These are phyloP conservation scores for Microtus oregoni DNA, from an alignment of 2,113 vertebrate species.

Conservation along the genomic window DNA sequence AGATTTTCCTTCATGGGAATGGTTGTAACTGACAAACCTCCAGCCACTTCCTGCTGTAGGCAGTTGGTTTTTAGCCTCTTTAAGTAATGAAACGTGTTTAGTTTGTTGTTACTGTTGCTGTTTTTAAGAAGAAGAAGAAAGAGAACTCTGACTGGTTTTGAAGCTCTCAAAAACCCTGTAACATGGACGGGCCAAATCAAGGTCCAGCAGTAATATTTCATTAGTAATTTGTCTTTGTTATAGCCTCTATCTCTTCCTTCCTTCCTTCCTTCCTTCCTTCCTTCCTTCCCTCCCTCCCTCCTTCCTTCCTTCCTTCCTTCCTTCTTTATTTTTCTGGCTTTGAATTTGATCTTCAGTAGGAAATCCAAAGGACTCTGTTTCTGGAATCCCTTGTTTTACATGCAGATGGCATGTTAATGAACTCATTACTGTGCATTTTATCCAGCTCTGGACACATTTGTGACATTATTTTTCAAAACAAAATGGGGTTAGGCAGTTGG, in stretches of 20 bases:
- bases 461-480: slow-evolving; percentile 82
- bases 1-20: slow-evolving; percentile 33
- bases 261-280: neutral
- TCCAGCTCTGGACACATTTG: slow-evolving; percentile 82
- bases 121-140: slow-evolving; percentile 21
- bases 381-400: slow-evolving; percentile 82
- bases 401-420: slow-evolving; percentile 86
- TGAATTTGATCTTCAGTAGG: slow-evolving; percentile 79
- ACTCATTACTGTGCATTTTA: slow-evolving; percentile 86
- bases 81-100: slow-evolving; percentile 83
- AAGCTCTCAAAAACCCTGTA: slow-evolving; percentile 76
- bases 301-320: neutral
- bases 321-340: slow-evolving; percentile 20
- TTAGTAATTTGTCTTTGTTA: slow-evolving; percentile 71
- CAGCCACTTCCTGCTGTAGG: slow-evolving; percentile 69
- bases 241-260: slow-evolving; percentile 58
- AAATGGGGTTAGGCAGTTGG: slow-evolving; percentile 79
- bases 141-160: slow-evolving; percentile 76
- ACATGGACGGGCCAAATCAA: slow-evolving; percentile 75
- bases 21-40: slow-evolving; percentile 75
- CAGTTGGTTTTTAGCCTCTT: slow-evolving; percentile 71
- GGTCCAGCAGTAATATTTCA: slow-evolving; percentile 77
- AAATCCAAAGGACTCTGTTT: slow-evolving; percentile 83
- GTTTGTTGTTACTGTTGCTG: neutral
- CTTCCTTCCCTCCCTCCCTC: neutral